Conservation (phyloP, 2,888 invertebrate genomes). For the Plagiodera versicolora region DNA sequence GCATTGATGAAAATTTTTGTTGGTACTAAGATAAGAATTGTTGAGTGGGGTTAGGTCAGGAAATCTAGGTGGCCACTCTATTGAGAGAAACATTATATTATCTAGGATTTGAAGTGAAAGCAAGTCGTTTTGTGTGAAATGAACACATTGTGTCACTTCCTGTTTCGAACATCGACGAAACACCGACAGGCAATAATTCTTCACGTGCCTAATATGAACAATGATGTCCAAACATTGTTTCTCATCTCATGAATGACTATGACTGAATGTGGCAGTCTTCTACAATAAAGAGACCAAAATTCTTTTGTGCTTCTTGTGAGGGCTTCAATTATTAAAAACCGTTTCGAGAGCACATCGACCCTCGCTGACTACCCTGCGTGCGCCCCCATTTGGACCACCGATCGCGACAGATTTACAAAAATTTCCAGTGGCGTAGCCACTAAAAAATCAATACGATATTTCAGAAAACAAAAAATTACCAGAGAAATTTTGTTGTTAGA, state of each 20-base stretch:
- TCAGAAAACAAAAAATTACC: too few relatives aligned
- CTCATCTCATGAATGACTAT: slow-evolving; percentile 11
- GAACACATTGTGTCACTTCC: neutral
- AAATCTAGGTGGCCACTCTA: too few relatives aligned
- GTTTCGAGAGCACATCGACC: slow-evolving; percentile 8
- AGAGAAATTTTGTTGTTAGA: too few relatives aligned
- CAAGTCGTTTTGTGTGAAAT: too few relatives aligned
- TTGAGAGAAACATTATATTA: too few relatives aligned
- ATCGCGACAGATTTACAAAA: neutral
- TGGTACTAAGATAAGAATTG: too few relatives aligned
- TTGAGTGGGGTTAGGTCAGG: too few relatives aligned
- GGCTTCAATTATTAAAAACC: slow-evolving; percentile 11
- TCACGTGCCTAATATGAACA: neutral
- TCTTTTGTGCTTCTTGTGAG: slow-evolving; percentile 10
- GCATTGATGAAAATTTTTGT: too few relatives aligned
- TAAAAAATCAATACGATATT: too few relatives aligned
- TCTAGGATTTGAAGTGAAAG: too few relatives aligned
- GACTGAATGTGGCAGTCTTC: too few relatives aligned
- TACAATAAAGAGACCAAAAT: slow-evolving; percentile 8
- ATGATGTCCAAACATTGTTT: slow-evolving; percentile 2
- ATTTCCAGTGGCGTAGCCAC: neutral
- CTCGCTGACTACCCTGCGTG: slow-evolving; percentile 1
- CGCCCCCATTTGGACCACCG: neutral
- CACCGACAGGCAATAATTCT: neutral
- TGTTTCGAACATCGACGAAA: neutral